Evolutionary conservation across 2,888 invertebrate species (phyloP).

Genomic region (Microchrysa polita): DNA sequence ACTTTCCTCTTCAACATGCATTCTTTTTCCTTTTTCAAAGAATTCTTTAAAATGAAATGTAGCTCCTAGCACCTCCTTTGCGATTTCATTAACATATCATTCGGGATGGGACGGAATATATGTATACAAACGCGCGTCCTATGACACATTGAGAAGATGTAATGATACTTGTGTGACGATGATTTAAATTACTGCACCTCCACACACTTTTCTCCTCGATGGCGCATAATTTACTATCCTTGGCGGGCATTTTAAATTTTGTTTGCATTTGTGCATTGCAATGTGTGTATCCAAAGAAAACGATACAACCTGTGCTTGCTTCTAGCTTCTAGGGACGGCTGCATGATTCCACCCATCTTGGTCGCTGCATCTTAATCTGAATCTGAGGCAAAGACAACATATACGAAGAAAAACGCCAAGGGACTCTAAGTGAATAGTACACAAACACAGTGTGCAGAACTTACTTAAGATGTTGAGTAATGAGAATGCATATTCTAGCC

Average conservation of each 20-base stretch:
- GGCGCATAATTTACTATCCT: constrained; percentile 22
- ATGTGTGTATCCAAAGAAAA: neutral
- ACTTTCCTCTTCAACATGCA: constrained; percentile 18
- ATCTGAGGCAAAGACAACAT: neutral
- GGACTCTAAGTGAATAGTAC: neutral
- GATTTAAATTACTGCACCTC: constrained; percentile 32
- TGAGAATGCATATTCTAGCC: too few relatives aligned
- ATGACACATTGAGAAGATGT: too few relatives aligned
- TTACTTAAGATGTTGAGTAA: neutral
- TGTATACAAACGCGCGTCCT: too few relatives aligned
- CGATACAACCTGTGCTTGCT: too few relatives aligned
- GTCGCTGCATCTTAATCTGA: neutral
- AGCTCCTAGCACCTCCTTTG: too few relatives aligned
- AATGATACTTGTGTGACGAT: neutral
- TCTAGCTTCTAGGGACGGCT: too few relatives aligned
- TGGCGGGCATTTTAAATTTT: constrained; percentile 28
- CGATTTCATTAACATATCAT: too few relatives aligned
- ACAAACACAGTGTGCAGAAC: neutral
- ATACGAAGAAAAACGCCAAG: neutral
- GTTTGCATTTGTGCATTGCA: constrained; percentile 14
- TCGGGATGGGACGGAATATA: too few relatives aligned
- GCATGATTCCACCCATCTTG: too few relatives aligned
- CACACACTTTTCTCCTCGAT: constrained; percentile 13
- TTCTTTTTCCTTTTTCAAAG: neutral
- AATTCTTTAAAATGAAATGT: too few relatives aligned